Percentiles rank a stretch among this genome's conserved stretches.
Evolutionary conservation across 2,797 vertebrate genomes (phyloP).

Genomic region (Limosa lapponica): DNA sequence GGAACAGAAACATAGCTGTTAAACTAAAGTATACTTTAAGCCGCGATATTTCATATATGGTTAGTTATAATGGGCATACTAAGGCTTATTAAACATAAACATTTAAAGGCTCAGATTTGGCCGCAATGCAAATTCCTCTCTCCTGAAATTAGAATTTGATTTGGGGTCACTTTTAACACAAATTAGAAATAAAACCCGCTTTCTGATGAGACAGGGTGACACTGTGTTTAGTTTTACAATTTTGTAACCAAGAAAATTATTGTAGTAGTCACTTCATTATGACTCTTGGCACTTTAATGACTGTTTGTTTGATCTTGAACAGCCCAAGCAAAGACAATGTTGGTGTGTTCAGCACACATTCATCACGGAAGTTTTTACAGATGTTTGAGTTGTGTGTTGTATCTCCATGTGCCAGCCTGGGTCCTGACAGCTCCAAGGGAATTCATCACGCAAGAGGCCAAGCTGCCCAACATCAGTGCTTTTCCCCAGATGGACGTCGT

Average conservation of each 20-base stretch:
- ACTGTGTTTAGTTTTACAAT: neutral
- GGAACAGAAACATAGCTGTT: neutral
- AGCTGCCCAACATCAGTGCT: neutral
- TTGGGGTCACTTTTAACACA: neutral
- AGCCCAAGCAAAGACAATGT: neutral
- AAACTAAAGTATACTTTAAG: neutral
- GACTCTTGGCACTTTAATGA: neutral
- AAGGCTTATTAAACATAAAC: neutral
- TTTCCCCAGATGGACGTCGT: rapidly evolving
- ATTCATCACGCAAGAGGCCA: neutral
- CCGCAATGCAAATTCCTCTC: neutral
- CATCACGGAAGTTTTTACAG: neutral
- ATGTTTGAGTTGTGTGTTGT: neutral
- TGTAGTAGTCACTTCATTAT: neutral
- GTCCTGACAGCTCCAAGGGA: neutral
- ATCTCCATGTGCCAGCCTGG: neutral
- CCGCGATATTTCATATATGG: neutral
- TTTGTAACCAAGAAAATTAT: neutral
- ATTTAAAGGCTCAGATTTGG: neutral
- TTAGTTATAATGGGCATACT: neutral
- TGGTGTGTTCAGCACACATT: neutral
- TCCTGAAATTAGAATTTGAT: neutral
- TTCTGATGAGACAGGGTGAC: neutral
- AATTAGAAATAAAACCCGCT: neutral
- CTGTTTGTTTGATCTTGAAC: neutral